Base-by-base conservation (phyloP, 2,113 vertebrate species). In the Nicator chloris region DNA sequence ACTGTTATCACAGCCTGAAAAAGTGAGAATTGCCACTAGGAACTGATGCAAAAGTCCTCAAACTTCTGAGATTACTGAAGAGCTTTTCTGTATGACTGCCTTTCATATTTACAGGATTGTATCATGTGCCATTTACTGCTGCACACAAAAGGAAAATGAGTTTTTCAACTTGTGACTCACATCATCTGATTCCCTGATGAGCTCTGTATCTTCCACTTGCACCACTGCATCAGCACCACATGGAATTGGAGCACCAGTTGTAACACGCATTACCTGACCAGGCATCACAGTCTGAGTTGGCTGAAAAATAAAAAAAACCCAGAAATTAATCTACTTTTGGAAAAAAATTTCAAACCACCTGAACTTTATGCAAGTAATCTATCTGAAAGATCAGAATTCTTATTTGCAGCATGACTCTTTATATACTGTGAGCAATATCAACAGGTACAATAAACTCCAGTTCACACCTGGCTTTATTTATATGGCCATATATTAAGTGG, bases 221-320 rank as follows among this genome's bases (percentile, higher is more conserved):
- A 99, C 99, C 77, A 99, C 99, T 50, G 99, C 99, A 84, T 99
- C 99, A 73, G 99, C 99, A 94, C 99, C 99, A 59, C 99, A 99
- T 31, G 99, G 99, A 96, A 99, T 99, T n/a, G 99, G 99, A 96
- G 99, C 99, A 76, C 99, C 99, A 6, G 99, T 99, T 96, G 99
- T 99, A 96, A 99, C 99, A 45, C 99, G 98, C 99, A 99, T 99
- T 96, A 99, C 99, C 98, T 99, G 99, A 82, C 99, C 99, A 45
- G 99, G 99, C 99, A 99, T 99, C 97, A 99, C 99, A 78, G 99
- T 99, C 97, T 99, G 99, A 95, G 99, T 99, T 44, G 99, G 99
- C 99, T 99, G 96, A 73, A 97, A 82, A 97, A 90, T 47, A 82
- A 59, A 37, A 53, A 31, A 79, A 6, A 7, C n/a, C 0, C 10